phyloP scores from a whole-genome alignment of 2,113 vertebrate genomes.

The Atrichornis clamosus region DNA sequence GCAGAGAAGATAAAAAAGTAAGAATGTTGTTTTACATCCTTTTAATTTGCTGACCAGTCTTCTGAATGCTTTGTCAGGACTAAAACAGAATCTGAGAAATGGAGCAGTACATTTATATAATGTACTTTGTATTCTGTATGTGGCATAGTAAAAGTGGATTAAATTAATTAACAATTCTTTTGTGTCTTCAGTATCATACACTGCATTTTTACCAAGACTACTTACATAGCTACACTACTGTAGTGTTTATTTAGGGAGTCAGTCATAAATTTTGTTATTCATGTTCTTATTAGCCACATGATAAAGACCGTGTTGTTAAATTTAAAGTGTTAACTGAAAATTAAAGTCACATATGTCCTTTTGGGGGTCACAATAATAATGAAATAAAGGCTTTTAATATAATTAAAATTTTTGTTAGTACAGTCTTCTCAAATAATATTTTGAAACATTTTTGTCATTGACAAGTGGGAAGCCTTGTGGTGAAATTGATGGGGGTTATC shows the following conservation, averaged over 20 bases:
- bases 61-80: neutral
- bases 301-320: neutral
- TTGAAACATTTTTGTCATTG: neutral
- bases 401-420: neutral
- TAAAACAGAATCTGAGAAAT: neutral
- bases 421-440: neutral
- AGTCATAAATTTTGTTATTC: neutral
- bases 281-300: neutral
- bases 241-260: neutral
- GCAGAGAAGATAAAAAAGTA: neutral
- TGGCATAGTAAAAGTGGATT: neutral
- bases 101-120: neutral
- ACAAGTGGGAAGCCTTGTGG: neutral
- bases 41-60: neutral
- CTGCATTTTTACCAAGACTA: neutral
- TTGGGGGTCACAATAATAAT: neutral
- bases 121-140: neutral
- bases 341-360: neutral
- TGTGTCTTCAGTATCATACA: neutral
- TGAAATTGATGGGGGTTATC: rapidly evolving
- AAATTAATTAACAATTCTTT: neutral
- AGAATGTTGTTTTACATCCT: neutral
- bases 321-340: neutral
- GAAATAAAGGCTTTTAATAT: neutral
- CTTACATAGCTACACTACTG: neutral